phyloP scores from a whole-genome alignment of 2,797 vertebrate species.

The Poliocrania exsul region DNA sequence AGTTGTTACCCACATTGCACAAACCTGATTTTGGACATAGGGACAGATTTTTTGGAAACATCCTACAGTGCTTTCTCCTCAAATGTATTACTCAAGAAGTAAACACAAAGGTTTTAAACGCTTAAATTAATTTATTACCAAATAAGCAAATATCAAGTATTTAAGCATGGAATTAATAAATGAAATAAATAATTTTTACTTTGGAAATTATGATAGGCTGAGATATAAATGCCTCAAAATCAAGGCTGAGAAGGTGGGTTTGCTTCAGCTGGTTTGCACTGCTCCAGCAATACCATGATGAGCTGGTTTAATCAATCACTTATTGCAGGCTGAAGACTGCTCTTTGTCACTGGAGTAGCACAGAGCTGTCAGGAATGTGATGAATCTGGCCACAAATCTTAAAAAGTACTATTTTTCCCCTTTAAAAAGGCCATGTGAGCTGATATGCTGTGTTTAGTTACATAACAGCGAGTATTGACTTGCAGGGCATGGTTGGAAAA shows the following conservation, averaged over 20 bases:
- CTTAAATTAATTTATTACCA: background rate
- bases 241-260: background rate
- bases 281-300: background rate
- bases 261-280: background rate
- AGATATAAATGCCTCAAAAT: background rate
- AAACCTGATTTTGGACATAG: background rate
- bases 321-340: constrained; percentile 31
- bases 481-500: constrained; percentile 9
- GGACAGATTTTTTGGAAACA: background rate
- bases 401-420: constrained; percentile 8
- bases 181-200: background rate
- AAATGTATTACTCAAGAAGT: background rate
- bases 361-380: constrained; percentile 6
- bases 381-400: constrained; percentile 39
- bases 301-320: constrained; percentile 5
- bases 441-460: constrained; percentile 39
- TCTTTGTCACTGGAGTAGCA: constrained; percentile 30
- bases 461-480: constrained; percentile 38
- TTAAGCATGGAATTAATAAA: background rate
- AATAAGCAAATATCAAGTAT: background rate
- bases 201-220: background rate
- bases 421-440: background rate
- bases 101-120: background rate
- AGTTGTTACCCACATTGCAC: background rate
- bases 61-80: background rate